Evolutionary conservation across 2,113 vertebrate genomes (phyloP).

Genomic region (Gnathonemus echidnorhynchus): DNA sequence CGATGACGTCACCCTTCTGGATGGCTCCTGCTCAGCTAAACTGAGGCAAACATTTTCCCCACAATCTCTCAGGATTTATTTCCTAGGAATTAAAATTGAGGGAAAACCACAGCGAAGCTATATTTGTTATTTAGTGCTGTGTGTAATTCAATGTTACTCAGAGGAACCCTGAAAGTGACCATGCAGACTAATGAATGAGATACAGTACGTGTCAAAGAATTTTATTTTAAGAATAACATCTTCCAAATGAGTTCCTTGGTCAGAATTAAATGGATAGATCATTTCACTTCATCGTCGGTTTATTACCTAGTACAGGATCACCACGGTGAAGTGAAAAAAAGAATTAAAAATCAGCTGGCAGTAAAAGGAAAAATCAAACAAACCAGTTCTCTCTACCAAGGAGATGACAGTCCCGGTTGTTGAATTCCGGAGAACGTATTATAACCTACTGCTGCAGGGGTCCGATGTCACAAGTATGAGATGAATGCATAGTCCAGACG

Average conservation of each 20-base stretch:
- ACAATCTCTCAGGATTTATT: not conserved
- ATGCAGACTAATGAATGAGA: not conserved
- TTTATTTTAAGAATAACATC: conserved; percentile 15
- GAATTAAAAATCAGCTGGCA: not conserved
- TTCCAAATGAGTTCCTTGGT: not conserved
- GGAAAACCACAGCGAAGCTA: not conserved
- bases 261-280: not conserved
- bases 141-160: not conserved
- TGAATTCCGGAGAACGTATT: not conserved
- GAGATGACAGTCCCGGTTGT: not conserved
- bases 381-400: not conserved
- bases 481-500: not conserved
- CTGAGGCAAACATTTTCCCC: not conserved
- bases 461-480: not conserved
- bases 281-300: not conserved
- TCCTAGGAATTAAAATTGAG: not conserved
- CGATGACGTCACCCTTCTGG: not conserved
- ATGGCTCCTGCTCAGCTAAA: not conserved
- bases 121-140: not conserved
- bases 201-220: not conserved
- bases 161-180: not conserved
- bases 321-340: not conserved
- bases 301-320: not conserved
- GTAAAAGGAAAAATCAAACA: not conserved
- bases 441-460: not conserved